phyloP scores from a whole-genome alignment of 2,797 vertebrate species.

The Merluccius polli region DNA sequence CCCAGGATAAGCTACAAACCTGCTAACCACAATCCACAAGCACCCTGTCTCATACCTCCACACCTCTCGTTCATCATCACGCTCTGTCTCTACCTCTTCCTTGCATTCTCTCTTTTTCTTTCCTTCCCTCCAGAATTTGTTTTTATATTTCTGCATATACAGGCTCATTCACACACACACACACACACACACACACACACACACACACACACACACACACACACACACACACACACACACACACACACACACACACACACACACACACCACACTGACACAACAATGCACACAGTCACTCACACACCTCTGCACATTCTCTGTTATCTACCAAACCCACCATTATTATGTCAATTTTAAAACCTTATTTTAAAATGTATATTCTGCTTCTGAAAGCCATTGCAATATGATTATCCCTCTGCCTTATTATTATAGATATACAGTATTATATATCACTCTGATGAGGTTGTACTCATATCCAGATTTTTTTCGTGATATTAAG shows the following conservation, averaged over 20 bases:
- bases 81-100: not conserved
- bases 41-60: not conserved
- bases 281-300: not conserved
- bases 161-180: too few relatives aligned
- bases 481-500: not conserved
- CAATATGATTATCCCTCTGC: not conserved
- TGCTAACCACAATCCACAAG: not conserved
- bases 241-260: conserved; percentile 7
- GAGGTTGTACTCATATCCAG: not conserved
- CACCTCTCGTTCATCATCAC: conserved; percentile 12
- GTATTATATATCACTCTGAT: not conserved
- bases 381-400: not conserved
- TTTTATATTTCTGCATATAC: not conserved
- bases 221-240: conserved; percentile 9
- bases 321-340: not conserved
- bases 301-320: not conserved
- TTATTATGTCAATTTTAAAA: not conserved
- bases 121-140: not conserved
- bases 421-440: not conserved
- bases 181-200: too few relatives aligned
- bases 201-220: not conserved
- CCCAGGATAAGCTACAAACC: not conserved
- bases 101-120: not conserved
- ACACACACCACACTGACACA: not conserved
- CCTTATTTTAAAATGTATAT: not conserved